These are phyloP conservation scores for Gallinago jamesoni DNA, from an alignment of 2,113 vertebrate species.

Conservation along the genomic window DNA sequence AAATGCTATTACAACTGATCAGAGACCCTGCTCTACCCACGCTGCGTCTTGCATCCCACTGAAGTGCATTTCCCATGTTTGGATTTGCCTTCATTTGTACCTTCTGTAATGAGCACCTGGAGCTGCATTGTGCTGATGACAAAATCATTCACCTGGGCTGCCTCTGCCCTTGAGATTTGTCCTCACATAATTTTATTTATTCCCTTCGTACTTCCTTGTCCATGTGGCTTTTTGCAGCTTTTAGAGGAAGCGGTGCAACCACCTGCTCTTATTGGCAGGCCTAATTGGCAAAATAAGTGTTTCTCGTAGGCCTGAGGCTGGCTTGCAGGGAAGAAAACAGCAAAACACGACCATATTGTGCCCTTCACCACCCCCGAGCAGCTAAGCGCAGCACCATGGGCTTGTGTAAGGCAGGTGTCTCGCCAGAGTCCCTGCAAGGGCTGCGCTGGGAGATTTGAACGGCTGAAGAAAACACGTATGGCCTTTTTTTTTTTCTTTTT, in stretches of 20 bases:
- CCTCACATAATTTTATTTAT: not conserved
- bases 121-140: not conserved
- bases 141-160: not conserved
- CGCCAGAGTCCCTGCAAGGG: not conserved
- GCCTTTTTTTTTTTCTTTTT: not conserved
- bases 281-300: not conserved
- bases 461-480: not conserved
- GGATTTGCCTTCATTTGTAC: conserved; percentile 3
- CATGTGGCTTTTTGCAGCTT: not conserved
- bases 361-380: not conserved
- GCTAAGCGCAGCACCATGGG: rapidly evolving
- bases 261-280: conserved; percentile 28
- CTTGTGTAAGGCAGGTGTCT: not conserved
- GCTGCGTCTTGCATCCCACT: not conserved
- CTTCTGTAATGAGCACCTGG: not conserved
- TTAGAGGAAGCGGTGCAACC: conserved; percentile 44
- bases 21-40: rapidly evolving
- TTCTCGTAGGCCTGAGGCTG: not conserved
- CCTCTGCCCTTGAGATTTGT: not conserved
- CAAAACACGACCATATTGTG: not conserved
- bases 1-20: not conserved
- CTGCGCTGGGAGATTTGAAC: not conserved
- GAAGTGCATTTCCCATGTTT: not conserved
- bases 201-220: not conserved
- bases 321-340: not conserved